phyloP scores from a whole-genome alignment of 2,113 vertebrate species.

The Anthoscopus minutus region DNA sequence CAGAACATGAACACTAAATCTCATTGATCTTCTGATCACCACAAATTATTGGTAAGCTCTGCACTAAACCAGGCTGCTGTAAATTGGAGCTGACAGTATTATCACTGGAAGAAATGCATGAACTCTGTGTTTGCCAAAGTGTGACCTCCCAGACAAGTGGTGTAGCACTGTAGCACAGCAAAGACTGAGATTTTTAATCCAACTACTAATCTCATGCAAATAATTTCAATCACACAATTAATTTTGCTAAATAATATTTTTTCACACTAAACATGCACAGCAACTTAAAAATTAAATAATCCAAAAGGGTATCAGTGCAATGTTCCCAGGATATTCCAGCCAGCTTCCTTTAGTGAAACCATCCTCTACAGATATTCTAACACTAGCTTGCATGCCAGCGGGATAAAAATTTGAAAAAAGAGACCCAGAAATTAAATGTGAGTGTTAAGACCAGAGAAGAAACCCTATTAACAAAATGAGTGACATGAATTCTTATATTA shows the following conservation, averaged over 20 bases:
- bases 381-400: not conserved
- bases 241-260: not conserved
- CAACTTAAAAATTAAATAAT: not conserved
- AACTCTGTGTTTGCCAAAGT: not conserved
- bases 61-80: constrained; percentile 29
- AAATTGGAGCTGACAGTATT: constrained; percentile 61
- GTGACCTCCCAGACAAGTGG: not conserved
- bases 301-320: not conserved
- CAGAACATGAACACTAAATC: constrained; percentile 29
- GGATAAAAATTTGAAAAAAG: not conserved
- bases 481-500: not conserved
- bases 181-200: not conserved
- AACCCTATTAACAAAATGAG: not conserved
- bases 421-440: not conserved
- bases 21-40: constrained; percentile 65
- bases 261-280: not conserved
- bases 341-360: not conserved
- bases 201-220: not conserved
- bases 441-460: not conserved
- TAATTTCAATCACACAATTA: not conserved
- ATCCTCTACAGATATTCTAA: not conserved
- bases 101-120: constrained; percentile 38
- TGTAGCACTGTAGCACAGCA: not conserved
- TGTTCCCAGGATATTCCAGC: not conserved
- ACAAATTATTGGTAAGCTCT: constrained; percentile 67